Base-by-base conservation (phyloP, 2,113 vertebrate species). In the Peromyscus polionotus region DNA sequence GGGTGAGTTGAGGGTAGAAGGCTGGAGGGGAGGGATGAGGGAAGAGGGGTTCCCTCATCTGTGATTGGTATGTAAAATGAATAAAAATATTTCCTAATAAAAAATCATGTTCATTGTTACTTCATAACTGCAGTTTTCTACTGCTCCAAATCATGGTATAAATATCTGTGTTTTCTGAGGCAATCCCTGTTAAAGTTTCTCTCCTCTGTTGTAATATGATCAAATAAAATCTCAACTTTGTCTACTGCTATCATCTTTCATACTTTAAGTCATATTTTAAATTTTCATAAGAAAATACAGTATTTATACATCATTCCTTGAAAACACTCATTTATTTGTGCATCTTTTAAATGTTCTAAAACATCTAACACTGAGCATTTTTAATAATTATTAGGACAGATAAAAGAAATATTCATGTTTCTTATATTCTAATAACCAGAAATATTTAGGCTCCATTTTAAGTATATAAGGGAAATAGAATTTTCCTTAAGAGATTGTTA, bases 401-500 rank as follows among this genome's bases (percentile, higher is more conserved):
- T 63, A 65, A 36, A 45, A 63, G 68, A 76, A 36, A 45, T 42
- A 51, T 19, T 59, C 0, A 57, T 86, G 0, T 4, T 94, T 20
- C 14, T 73, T 20, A 42, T 67, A n/a, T 65, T 72, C 67, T 75
- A 63, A 73, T 26, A 4, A 72, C 1, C 22, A 88, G 8, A 67
- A 83, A 89, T 86, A 1, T 77, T 73, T 91, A 76, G 28, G 72
- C 76, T 96, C 1, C 28, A n/a, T 59, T 83, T 91, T 61, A 90
- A 93, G 70, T 2, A 45, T 7, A 1, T 28, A 42, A 79, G 5
- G 22, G 10, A 81, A 91, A 4, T 54, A 91, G 59, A 94, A 33
- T 61, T 65, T 14, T 96, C 36, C 33, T 85, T 45, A 19, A 33
- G 51, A 85, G 4, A 85, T 0, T 10, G 10, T 8, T 88, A 13